These are phyloP conservation scores for Eristalis tenax DNA, from an alignment of 2,888 invertebrate genomes.

Conservation along the genomic window DNA sequence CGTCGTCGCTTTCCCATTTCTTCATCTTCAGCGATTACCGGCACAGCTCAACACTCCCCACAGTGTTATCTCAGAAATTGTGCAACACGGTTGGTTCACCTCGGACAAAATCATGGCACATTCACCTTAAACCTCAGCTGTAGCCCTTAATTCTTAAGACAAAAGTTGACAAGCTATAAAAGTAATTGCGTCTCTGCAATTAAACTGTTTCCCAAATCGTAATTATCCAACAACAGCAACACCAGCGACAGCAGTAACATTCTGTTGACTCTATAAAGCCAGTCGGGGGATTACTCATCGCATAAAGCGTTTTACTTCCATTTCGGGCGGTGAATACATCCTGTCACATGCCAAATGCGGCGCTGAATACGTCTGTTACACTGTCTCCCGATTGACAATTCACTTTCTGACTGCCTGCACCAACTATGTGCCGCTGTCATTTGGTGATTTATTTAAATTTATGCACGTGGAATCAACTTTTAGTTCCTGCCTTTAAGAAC, in stretches of 20 bases:
- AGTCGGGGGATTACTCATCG: conserved; percentile 44
- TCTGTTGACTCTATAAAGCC: conserved; percentile 18
- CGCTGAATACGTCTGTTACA: conserved; percentile 30
- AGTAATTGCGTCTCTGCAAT: conserved; percentile 24
- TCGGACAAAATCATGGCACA: conserved; percentile 8
- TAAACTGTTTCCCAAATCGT: conserved; percentile 28
- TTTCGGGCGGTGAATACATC: conserved; percentile 46
- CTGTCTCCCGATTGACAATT: conserved; percentile 17
- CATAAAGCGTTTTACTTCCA: conserved; percentile 42
- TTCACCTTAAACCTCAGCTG: conserved; percentile 41
- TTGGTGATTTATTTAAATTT: conserved; percentile 37
- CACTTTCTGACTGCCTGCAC: conserved; percentile 13
- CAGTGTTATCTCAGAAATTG: neutral
- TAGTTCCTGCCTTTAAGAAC: conserved; percentile 35
- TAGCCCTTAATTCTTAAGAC: neutral
- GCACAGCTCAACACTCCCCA: neutral
- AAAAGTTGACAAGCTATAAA: conserved; percentile 38
- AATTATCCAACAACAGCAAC: conserved; percentile 18
- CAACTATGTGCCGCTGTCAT: neutral
- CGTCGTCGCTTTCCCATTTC: neutral
- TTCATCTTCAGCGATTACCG: neutral
- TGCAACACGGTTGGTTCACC: neutral
- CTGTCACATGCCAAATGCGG: conserved; percentile 46
- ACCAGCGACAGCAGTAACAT: neutral
- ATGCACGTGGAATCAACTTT: conserved; percentile 1